phyloP scores from a whole-genome alignment of 2,113 vertebrate species.

The Lophochroa leadbeateri region DNA sequence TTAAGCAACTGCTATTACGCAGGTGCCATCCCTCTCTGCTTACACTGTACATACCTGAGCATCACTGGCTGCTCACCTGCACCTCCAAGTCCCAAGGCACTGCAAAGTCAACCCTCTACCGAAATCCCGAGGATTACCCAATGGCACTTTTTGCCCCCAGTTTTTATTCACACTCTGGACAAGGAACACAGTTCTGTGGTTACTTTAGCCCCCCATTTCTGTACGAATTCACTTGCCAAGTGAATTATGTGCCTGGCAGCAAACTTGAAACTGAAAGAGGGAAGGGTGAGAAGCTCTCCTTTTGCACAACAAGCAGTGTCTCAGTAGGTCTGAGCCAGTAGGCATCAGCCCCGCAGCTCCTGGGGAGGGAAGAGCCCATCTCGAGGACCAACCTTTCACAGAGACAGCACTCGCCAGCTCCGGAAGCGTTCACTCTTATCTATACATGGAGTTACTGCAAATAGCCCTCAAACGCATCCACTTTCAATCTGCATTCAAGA shows the following conservation, averaged over 20 bases:
- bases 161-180: accelerated
- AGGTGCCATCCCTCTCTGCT: background rate
- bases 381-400: background rate
- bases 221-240: background rate
- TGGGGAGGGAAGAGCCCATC: background rate
- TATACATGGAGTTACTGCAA: accelerated
- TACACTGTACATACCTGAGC: accelerated
- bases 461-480: too few species aligned
- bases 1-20: accelerated
- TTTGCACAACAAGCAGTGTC: accelerated
- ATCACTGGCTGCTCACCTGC: background rate
- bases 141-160: accelerated
- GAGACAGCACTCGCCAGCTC: background rate
- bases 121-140: background rate
- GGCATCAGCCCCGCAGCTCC: background rate
- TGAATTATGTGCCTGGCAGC: background rate
- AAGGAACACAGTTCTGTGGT: background rate
- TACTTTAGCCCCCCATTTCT: background rate
- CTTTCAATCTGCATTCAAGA: background rate
- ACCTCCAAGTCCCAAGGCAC: background rate
- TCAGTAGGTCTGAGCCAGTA: background rate
- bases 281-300: background rate
- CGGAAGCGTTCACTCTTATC: background rate
- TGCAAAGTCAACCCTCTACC: background rate
- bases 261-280: too few species aligned